A percentile compares a stretch with the other conserved stretches of the same genome.
Conservation (phyloP, 2,888 invertebrate species). For the Cantharis lateralis region DNA sequence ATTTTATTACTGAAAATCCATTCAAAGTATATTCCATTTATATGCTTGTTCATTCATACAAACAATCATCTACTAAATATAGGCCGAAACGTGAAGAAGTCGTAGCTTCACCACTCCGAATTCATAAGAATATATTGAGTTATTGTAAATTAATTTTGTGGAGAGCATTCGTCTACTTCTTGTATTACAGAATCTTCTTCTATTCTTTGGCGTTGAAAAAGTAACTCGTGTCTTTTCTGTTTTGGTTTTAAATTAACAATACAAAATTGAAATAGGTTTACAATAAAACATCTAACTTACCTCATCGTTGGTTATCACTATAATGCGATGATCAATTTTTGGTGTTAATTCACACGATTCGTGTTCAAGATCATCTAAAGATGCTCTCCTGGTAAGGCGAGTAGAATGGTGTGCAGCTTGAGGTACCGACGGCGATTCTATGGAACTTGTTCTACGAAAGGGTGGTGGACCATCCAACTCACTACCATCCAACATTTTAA, state of each 20-base stretch:
- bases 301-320: conserved; percentile 74
- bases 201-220: conserved; percentile 63
- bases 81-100: conserved; percentile 10
- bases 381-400: conserved; percentile 73
- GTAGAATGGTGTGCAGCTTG: conserved; percentile 42
- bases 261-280: neutral
- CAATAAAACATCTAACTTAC: conserved; percentile 56
- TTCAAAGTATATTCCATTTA: neutral
- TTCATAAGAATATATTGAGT: conserved; percentile 15
- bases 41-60: neutral
- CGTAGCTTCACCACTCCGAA: conserved; percentile 9
- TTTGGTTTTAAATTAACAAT: conserved; percentile 34
- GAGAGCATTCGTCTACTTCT: conserved; percentile 69
- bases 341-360: conserved; percentile 82
- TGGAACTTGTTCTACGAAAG: conserved; percentile 61
- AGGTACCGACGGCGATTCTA: conserved; percentile 45
- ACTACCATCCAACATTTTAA: conserved; percentile 72
- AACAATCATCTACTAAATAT: conserved; percentile 9
- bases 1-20: neutral
- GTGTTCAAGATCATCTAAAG: conserved; percentile 80
- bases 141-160: conserved; percentile 49
- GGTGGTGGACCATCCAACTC: conserved; percentile 77
- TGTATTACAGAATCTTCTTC: conserved; percentile 73
- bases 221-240: conserved; percentile 64
- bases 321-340: conserved; percentile 79